Evolutionary conservation across 2,113 vertebrate species (phyloP), one percentile per base, ranked within the genome.

Genomic region (Piprites chloris): DNA sequence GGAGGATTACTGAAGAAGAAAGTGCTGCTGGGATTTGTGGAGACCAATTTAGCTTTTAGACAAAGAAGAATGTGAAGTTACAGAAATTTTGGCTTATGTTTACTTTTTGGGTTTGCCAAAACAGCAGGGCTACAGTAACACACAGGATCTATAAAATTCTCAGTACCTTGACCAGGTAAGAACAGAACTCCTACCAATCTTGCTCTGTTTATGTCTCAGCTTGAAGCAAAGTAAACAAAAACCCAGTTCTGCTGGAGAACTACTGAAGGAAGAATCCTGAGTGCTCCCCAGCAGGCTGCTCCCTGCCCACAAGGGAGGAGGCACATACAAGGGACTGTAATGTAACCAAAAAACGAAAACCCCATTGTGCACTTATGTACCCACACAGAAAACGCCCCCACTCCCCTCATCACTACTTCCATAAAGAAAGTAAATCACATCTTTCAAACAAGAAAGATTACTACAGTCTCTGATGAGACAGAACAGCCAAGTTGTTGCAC

Each of bases 281-380:
- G 4, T 33, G 17, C 39, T 62, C 41, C 53, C 47, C 14, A 28
- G n/a, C 22, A 82, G 44, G 28, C 21, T 42, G 14, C 3, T 16
- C 21, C 39, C 21, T 33, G 27, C 41, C 22, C 50, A 62, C 9
- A 72, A 32, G 16, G 26, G 10, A 87, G 5, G 30, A 35, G 9
- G 21, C 0, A 1, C 3, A 3, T 33, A 47, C 49, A 53, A 14
- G 12, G 24, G 14, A 22, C n/a, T 27, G 16, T 4, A 23, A 11
- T 1, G 14, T 17, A 17, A 90, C 42, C 28, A 39, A 20, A 63
- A 72, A 74, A 2, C 3, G 39, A 30, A 42, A 72, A 14, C 6
- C 10, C 12, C 23, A 24, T 0, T 32, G 59, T 24, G 17, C 30
- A 42, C 5, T 3, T 16, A 17, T 1, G 1, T 24, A 53, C 11